Base-by-base conservation (phyloP, 2,888 invertebrate species). In the Acronicta psi region DNA sequence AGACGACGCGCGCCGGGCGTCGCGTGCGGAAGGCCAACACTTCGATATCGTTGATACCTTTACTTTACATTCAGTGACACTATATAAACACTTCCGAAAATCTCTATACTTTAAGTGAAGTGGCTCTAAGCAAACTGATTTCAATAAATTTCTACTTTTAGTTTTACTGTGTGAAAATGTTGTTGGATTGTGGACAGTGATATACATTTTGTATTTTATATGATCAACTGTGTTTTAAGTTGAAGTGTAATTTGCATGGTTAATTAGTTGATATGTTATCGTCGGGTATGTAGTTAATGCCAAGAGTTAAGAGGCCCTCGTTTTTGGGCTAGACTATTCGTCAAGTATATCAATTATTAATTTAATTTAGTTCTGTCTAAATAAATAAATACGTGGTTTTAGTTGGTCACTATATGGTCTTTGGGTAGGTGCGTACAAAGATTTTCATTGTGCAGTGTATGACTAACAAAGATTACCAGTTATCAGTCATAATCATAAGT, bases 1-100 rank as follows among this genome's bases (percentile, higher is more conserved):
- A 89, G 87, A 90, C 89, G 89, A 76, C 88, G 87, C 83, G 81
- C 86, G 83, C 82, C 86, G 74, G 73, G 83, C 89, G 87, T 70
- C 75, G 79, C 77, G 89, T 75, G 79, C 88, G 90, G 88, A 91
- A 88, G 87, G 86, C 85, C 80, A 83, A 75, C 71, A 67, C 65
- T 67, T 75, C n/a, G 69, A 70, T 65, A 76, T 67, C 62, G 36
- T 67, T 17, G 11, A 29, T 29, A 53, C 31, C 56, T 70, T 59
- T 61, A 67, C 44, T 71, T 70, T 65, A 70, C 44, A 70, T 70
- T 65, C 55, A 59, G 58, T 72, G 55, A 59, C 59, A 67, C 31
- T 51, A n/a, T n/a, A n/a, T n/a, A 43, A 50, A 58, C 40, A 63
- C 31, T 58, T 54, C 59, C 56, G 68, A 69, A 51, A 43, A 57